Conservation (phyloP, 23 tunicate genomes). For the Phallusia fumigata region DNA sequence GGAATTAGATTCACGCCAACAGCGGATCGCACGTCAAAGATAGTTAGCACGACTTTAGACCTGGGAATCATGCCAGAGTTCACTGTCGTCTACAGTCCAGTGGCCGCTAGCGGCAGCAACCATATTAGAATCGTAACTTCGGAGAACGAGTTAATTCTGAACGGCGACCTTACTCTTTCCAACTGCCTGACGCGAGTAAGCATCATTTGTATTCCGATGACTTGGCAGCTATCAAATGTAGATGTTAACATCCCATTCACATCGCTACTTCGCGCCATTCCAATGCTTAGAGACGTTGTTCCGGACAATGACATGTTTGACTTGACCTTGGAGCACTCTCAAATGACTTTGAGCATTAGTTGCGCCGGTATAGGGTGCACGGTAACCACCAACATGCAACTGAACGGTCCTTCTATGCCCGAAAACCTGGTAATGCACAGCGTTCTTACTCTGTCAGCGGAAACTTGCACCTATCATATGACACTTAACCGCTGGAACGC, state of each 20-base stretch:
- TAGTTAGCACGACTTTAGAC: neutral
- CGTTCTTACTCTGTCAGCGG: neutral
- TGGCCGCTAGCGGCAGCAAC: neutral
- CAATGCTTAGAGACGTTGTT: neutral
- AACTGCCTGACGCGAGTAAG: neutral
- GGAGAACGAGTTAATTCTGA: neutral
- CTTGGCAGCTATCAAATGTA: neutral
- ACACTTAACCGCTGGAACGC: slow-evolving; percentile 16
- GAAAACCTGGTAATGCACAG: neutral
- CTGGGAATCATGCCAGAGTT: neutral
- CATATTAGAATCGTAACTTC: neutral
- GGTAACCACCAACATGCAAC: neutral
- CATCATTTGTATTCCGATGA: neutral
- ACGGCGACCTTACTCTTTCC: neutral
- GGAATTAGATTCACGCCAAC: neutral
- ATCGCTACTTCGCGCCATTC: slow-evolving; percentile 1
- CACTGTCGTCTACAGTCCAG: neutral
- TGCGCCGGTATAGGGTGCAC: neutral
- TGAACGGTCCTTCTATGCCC: slow-evolving; percentile 13
- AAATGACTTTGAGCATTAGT: neutral
- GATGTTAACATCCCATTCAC: slow-evolving; percentile 18
- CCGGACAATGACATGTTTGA: slow-evolving; percentile 12
- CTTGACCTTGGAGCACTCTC: neutral
- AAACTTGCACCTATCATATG: neutral
- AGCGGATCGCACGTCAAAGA: neutral